phyloP scores from a whole-genome alignment of 30 jellyfish, hydroid and myxozoan genomes.

The Mastigias papua region DNA sequence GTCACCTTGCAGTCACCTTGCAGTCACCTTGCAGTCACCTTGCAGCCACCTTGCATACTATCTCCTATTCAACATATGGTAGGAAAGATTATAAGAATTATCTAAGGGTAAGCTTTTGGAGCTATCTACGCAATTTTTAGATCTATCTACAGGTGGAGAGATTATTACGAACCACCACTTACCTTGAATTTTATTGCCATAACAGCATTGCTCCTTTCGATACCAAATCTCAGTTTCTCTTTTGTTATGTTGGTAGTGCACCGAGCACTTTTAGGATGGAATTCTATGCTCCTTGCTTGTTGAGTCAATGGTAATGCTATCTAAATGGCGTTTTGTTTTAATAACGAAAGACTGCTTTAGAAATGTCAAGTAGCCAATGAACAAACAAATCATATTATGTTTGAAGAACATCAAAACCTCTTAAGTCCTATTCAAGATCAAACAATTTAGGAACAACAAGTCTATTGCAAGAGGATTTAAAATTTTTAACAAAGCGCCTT shows the following conservation, averaged over 20 bases:
- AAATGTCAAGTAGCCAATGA: constrained; percentile 70
- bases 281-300: constrained; percentile 18
- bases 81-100: too few relatives aligned
- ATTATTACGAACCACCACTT: too few relatives aligned
- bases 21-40: too few relatives aligned
- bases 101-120: too few relatives aligned
- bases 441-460: constrained; percentile 60
- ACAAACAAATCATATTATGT: constrained; percentile 59
- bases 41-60: too few relatives aligned
- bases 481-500: constrained; percentile 54
- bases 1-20: too few relatives aligned
- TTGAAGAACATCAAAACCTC: constrained; percentile 44
- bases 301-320: constrained; percentile 27
- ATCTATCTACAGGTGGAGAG: not conserved
- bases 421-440: constrained; percentile 52
- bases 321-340: constrained; percentile 52
- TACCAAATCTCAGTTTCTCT: not conserved
- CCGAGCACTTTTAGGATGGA: constrained; percentile 5
- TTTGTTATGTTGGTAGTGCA: not conserved
- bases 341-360: constrained; percentile 38
- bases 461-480: constrained; percentile 64
- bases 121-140: too few relatives aligned
- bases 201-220: not conserved
- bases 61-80: too few relatives aligned
- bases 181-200: constrained; percentile 5